A percentile compares a stretch with the other conserved stretches of the same genome.
These are phyloP conservation scores for Dichetophora obliterata DNA, from an alignment of 2,888 invertebrate genomes.

Conservation along the genomic window DNA sequence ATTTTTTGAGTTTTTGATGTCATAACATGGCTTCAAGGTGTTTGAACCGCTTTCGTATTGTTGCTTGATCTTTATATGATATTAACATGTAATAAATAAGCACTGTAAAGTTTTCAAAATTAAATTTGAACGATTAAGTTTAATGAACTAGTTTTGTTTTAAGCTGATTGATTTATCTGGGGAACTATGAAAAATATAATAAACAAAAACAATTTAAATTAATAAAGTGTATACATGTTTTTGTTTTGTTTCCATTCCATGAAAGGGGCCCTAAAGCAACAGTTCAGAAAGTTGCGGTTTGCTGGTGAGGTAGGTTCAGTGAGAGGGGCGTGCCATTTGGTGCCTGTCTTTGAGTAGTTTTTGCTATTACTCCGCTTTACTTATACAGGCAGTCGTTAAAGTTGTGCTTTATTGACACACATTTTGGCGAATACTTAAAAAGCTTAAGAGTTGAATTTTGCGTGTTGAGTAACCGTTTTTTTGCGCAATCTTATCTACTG, in stretches of 20 bases:
- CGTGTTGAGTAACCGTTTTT: not conserved
- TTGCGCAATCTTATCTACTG: not conserved
- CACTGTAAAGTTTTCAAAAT: not conserved
- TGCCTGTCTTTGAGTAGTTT: not conserved
- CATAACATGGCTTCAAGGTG: slow-evolving; percentile 25
- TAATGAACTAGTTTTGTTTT: not conserved
- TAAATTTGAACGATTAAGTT: not conserved
- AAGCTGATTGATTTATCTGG: not conserved
- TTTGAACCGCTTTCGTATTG: slow-evolving; percentile 32
- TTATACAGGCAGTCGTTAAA: not conserved
- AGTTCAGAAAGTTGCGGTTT: slow-evolving; percentile 18
- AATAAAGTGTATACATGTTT: not conserved
- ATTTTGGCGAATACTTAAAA: slow-evolving; percentile 13
- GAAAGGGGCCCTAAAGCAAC: slow-evolving; percentile 23
- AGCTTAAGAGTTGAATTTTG: not conserved
- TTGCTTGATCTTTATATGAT: not conserved
- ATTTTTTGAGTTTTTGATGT: slow-evolving; percentile 11
- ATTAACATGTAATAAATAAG: not conserved
- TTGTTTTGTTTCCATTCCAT: not conserved
- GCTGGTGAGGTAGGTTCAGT: slow-evolving; percentile 21
- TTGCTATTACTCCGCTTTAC: no score
- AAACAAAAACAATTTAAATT: no score
- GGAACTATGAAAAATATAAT: no score
- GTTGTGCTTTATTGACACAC: slow-evolving; percentile 10
- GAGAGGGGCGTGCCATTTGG: not conserved